These are phyloP conservation scores for Uromys caudimaculatus DNA, from an alignment of 2,797 vertebrate genomes.

Conservation along the genomic window DNA sequence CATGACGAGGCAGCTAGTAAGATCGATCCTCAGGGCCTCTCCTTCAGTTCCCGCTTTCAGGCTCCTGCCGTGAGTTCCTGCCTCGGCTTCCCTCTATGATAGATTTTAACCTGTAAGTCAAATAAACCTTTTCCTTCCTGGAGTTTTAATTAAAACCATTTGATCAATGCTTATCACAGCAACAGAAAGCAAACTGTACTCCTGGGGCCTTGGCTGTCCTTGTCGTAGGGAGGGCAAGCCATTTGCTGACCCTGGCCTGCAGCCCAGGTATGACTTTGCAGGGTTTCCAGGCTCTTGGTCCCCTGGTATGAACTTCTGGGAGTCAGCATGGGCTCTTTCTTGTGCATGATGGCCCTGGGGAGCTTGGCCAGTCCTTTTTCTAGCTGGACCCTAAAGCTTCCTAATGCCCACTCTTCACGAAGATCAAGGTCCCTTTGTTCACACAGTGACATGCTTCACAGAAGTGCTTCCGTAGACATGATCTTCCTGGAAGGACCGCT, in stretches of 20 bases:
- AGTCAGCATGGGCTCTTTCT: neutral
- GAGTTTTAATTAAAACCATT: neutral
- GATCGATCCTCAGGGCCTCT: neutral
- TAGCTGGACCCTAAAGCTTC: neutral
- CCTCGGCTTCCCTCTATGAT: neutral
- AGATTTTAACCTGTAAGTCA: neutral
- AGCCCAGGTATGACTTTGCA: neutral
- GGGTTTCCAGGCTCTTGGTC: no score
- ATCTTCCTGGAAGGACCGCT: slow-evolving; percentile 2
- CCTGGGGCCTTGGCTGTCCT: neutral
- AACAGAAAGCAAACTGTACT: neutral
- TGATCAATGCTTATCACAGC: neutral
- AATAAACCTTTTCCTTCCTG: neutral
- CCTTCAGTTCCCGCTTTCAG: neutral
- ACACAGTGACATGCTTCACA: neutral
- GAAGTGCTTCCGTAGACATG: neutral
- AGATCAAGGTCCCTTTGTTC: neutral
- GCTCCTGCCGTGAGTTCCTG: neutral
- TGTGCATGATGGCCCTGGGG: rapidly evolving
- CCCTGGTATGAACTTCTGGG: neutral
- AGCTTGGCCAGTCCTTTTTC: no score
- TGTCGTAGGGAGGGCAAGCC: no score
- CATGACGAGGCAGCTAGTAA: neutral
- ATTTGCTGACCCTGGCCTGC: neutral
- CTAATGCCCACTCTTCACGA: neutral